Percentiles rank a stretch among this genome's conserved stretches.
These are phyloP conservation scores for Blastobasis adustella DNA, from an alignment of 2,888 invertebrate genomes.

Conservation along the genomic window DNA sequence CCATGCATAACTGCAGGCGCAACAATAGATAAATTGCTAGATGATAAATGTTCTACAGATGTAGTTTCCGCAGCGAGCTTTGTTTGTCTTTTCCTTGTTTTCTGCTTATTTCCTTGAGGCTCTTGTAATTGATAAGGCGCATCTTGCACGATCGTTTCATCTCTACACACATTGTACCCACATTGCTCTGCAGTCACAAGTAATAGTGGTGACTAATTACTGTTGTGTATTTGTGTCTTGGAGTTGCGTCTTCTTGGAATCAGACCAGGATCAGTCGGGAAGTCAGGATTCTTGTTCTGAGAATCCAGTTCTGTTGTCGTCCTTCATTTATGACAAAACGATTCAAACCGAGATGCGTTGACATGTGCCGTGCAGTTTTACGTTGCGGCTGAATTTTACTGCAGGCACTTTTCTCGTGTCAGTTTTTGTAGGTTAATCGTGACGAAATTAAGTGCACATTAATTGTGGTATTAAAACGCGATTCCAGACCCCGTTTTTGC, in stretches of 20 bases:
- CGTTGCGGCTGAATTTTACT: constrained; percentile 4
- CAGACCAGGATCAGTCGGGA: constrained; percentile 41
- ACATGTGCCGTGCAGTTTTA: constrained; percentile 19
- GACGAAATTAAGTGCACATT: background rate
- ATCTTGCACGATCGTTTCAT: no score
- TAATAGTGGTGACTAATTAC: constrained; percentile 25
- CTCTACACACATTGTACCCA: no score
- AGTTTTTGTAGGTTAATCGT: constrained; percentile 2
- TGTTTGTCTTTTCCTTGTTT: no score
- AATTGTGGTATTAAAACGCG: background rate
- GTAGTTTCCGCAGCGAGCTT: no score
- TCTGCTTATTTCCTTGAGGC: no score
- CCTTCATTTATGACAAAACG: constrained; percentile 37
- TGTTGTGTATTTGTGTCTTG: constrained; percentile 20
- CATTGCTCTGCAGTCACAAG: constrained; percentile 1
- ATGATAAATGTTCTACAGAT: no score
- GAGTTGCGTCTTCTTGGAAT: constrained; percentile 40
- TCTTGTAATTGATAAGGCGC: no score
- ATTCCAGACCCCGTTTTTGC: background rate
- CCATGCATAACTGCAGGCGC: no score
- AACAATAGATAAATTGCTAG: no score
- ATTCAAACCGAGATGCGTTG: constrained; percentile 20
- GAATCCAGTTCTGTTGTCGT: constrained; percentile 36
- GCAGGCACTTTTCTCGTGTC: constrained; percentile 1
- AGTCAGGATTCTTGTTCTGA: constrained; percentile 40